Evolutionary conservation across 2,113 vertebrate genomes (phyloP).

Genomic region (Protobothrops mucrosquamatus): DNA sequence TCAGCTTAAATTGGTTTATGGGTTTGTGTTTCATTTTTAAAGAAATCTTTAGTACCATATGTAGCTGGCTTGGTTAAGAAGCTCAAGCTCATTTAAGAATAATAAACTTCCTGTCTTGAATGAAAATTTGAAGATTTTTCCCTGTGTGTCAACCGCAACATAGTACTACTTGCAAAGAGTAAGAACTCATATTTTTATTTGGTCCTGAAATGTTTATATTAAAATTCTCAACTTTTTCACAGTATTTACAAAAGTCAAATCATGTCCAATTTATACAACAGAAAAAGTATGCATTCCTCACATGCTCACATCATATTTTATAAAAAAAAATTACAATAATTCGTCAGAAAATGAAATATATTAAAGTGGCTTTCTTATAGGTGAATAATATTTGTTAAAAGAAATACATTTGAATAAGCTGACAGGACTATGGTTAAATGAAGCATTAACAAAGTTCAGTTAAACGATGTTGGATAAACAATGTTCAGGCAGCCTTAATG

Average conservation of each 20-base stretch:
- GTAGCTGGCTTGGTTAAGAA: too few species aligned
- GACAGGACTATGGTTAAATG: slow-evolving; percentile 39
- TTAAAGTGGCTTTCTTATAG: slow-evolving; percentile 31
- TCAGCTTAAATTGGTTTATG: not conserved
- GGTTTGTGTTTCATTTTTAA: not conserved
- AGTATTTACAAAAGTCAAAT: not conserved
- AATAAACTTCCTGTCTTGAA: not conserved
- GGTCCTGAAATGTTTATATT: not conserved
- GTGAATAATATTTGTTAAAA: slow-evolving; percentile 33
- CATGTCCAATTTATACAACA: not conserved
- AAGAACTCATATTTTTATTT: not conserved
- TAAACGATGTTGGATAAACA: slow-evolving; percentile 59
- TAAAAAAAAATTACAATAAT: not conserved
- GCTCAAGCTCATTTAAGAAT: not conserved
- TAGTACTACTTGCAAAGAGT: not conserved
- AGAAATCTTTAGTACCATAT: not conserved
- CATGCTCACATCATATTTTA: not conserved
- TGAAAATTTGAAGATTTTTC: not conserved
- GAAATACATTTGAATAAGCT: slow-evolving; percentile 56
- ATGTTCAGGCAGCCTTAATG: slow-evolving; percentile 65
- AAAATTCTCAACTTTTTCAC: not conserved
- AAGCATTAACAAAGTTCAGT: slow-evolving; percentile 46
- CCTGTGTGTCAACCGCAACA: not conserved
- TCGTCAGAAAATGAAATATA: not conserved
- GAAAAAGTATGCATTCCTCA: not conserved